Evolutionary conservation across 2,797 vertebrate genomes (phyloP).

Genomic region (Nyctibius grandis): DNA sequence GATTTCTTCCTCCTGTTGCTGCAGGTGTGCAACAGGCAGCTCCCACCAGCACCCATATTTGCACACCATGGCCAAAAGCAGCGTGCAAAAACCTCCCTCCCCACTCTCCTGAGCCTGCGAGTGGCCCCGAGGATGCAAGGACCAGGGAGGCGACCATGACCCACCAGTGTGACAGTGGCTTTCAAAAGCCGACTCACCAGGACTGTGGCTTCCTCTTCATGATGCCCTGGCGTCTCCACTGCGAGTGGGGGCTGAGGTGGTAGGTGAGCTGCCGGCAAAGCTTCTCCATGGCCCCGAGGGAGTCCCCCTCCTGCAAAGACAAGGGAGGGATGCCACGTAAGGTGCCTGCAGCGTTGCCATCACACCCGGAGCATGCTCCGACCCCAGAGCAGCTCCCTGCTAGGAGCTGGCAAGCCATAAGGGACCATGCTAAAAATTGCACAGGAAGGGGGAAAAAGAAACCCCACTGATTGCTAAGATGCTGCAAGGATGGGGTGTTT

Average conservation of each 20-base stretch:
- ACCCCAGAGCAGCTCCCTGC: fast-evolving
- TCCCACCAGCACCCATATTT: neutral
- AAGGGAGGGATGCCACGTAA: neutral
- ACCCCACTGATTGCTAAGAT: neutral
- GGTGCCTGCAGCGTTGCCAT: fast-evolving
- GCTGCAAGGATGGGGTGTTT: neutral
- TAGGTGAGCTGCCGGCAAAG: conserved; percentile 97
- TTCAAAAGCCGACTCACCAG: conserved; percentile 79
- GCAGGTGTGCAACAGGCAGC: neutral
- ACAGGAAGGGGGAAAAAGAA: neutral
- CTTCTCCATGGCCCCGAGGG: conserved; percentile 94
- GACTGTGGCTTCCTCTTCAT: conserved; percentile 95
- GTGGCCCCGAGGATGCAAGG: neutral
- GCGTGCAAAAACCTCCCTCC: fast-evolving
- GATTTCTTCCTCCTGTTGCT: neutral
- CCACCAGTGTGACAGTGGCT: fast-evolving
- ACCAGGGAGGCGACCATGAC: neutral
- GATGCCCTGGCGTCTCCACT: conserved; percentile 91
- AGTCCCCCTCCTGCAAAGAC: conserved; percentile 85
- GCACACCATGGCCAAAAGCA: neutral
- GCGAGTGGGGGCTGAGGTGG: conserved; percentile 96
- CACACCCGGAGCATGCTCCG: fast-evolving
- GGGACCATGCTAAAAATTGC: neutral
- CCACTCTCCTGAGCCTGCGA: neutral
- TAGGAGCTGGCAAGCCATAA: neutral